Evolutionary conservation across 2,888 invertebrate species (phyloP).

Genomic region (Camptogramma bilineatum): DNA sequence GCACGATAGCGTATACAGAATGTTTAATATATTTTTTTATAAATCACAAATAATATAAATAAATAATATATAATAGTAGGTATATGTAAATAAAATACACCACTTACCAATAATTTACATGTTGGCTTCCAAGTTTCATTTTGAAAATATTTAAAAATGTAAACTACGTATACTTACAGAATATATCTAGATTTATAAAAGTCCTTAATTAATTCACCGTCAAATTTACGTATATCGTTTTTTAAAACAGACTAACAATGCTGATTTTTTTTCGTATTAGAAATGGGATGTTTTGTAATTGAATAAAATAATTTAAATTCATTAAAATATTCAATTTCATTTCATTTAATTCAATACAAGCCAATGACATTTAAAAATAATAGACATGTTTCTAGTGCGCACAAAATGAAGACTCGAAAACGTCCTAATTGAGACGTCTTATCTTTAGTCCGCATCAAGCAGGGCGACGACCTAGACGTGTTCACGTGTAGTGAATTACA

Average conservation of each 20-base stretch:
- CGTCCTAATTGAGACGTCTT: too few species aligned
- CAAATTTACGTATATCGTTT: conserved; percentile 81
- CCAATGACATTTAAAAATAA: too few species aligned
- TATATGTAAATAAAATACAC: neutral
- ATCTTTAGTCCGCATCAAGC: too few species aligned
- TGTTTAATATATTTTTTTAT: neutral
- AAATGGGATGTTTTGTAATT: conserved; percentile 7
- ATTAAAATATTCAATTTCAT: too few species aligned
- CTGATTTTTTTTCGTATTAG: conserved; percentile 37
- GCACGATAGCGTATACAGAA: too few species aligned
- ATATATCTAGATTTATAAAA: conserved; percentile 46
- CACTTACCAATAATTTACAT: conserved; percentile 25
- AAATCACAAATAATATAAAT: neutral
- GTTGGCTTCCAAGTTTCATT: conserved; percentile 26
- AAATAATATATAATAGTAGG: neutral
- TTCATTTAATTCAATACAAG: too few species aligned
- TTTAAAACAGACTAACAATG: conserved; percentile 68
- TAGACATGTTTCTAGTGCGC: too few species aligned
- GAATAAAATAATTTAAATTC: too few species aligned
- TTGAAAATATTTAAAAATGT: conserved; percentile 42
- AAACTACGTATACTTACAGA: conserved; percentile 42
- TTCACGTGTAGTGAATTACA: too few species aligned
- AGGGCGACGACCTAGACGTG: too few species aligned
- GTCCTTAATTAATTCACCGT: conserved; percentile 60
- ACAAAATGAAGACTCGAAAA: too few species aligned